Conservation (phyloP, 2,888 invertebrate species). For the Tanypteryx hageni region DNA sequence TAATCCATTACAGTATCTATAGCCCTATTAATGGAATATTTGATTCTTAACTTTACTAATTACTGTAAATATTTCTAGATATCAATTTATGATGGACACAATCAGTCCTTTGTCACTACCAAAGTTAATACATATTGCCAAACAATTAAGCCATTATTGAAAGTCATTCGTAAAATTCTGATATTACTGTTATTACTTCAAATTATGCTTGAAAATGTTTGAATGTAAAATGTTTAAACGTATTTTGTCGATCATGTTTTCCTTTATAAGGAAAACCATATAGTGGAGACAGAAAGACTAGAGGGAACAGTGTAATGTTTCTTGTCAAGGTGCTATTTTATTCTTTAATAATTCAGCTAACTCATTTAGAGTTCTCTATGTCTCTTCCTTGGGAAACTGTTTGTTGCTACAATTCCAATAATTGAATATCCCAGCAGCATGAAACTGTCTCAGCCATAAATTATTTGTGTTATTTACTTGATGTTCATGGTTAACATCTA, state of each 20-base stretch:
- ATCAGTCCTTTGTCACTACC: conserved; percentile 48
- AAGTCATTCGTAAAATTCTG: conserved; percentile 14
- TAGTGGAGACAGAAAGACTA: conserved; percentile 33
- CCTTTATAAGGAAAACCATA: conserved; percentile 56
- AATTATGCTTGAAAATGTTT: conserved; percentile 30
- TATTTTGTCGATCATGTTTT: conserved; percentile 33
- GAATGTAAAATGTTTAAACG: neutral
- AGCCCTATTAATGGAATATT: conserved; percentile 23
- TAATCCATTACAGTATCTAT: conserved; percentile 3
- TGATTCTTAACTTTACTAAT: conserved; percentile 56
- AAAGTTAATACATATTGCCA: conserved; percentile 52
- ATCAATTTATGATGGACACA: conserved; percentile 9
- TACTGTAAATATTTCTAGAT: conserved; percentile 47
- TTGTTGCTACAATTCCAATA: neutral
- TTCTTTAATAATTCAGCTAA: conserved; percentile 8
- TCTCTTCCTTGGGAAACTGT: neutral
- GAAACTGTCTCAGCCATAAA: neutral
- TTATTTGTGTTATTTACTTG: neutral
- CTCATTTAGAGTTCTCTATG: neutral
- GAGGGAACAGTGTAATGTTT: conserved; percentile 8
- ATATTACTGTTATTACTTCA: conserved; percentile 41
- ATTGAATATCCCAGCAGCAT: conserved; percentile 1
- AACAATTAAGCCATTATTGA: conserved; percentile 35
- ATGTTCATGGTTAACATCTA: neutral
- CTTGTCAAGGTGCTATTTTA: conserved; percentile 57